phyloP scores from a whole-genome alignment of 92 coral and sea anemone genomes.

The Epizoanthus ramosus region DNA sequence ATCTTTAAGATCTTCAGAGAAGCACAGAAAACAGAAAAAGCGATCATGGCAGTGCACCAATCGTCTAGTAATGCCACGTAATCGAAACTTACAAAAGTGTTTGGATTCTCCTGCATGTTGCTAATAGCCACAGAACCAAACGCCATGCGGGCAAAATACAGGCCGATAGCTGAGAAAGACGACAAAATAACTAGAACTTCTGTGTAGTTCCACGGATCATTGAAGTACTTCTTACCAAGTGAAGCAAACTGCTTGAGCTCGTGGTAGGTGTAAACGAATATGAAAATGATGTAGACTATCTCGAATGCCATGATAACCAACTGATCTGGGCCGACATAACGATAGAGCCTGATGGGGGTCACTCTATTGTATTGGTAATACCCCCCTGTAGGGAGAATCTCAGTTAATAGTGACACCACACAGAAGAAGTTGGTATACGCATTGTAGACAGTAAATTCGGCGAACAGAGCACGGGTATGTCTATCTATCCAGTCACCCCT shows the following conservation, averaged over 20 bases:
- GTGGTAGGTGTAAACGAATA: conserved; percentile 75
- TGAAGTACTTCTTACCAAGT: conserved; percentile 71
- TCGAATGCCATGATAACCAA: conserved; percentile 79
- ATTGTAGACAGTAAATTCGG: conserved; percentile 85
- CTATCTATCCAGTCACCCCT: conserved; percentile 79
- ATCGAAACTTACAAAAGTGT: conserved; percentile 73
- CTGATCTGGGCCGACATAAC: conserved; percentile 78
- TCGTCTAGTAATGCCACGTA: conserved; percentile 78
- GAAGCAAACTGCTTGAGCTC: conserved; percentile 72
- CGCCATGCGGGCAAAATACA: conserved; percentile 78
- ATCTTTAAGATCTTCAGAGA: conserved; percentile 74
- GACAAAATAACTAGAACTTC: conserved; percentile 68
- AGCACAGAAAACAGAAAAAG: conserved; percentile 74
- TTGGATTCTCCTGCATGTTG: conserved; percentile 69
- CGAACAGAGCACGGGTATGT: conserved; percentile 79
- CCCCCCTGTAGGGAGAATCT: conserved; percentile 84
- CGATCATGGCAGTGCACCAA: conserved; percentile 65
- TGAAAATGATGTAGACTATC: conserved; percentile 64
- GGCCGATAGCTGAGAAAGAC: conserved; percentile 81
- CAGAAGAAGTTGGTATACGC: conserved; percentile 82
- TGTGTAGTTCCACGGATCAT: conserved; percentile 81
- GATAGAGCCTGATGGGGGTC: conserved; percentile 71
- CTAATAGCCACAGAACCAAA: conserved; percentile 66
- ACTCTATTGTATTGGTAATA: conserved; percentile 74
- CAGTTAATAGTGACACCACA: conserved; percentile 72